Evolutionary conservation across 2,888 invertebrate genomes (phyloP).

Genomic region (Watsonalla binaria): DNA sequence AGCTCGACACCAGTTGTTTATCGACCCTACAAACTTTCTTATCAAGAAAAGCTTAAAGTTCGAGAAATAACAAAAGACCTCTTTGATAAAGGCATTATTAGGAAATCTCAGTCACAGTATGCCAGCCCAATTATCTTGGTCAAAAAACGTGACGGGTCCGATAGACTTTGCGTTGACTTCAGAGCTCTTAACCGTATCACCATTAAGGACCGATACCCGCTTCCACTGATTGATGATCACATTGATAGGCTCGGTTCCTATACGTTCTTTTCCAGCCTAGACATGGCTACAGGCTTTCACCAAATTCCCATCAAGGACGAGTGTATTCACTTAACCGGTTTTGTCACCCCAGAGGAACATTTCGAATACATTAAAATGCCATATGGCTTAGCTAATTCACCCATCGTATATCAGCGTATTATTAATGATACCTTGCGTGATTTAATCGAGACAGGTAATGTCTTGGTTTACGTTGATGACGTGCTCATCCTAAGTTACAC

Average conservation of each 20-base stretch:
- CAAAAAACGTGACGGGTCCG: constrained; percentile 17
- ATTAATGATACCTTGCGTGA: constrained; percentile 10
- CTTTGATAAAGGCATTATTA: constrained; percentile 12
- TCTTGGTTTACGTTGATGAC: constrained; percentile 12
- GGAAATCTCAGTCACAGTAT: constrained; percentile 13
- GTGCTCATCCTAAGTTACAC: constrained; percentile 7
- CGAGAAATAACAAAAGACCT: neutral
- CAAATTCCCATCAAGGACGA: constrained; percentile 19
- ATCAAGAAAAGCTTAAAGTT: constrained; percentile 17
- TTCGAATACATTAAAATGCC: constrained; percentile 31
- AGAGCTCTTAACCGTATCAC: constrained; percentile 21
- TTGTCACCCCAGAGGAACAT: constrained; percentile 27
- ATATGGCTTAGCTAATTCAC: constrained; percentile 23
- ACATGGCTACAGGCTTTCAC: constrained; percentile 4
- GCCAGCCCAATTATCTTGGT: constrained; percentile 14
- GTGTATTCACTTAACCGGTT: constrained; percentile 29
- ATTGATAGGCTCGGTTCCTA: constrained; percentile 19
- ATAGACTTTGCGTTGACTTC: constrained; percentile 27
- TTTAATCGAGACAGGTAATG: neutral
- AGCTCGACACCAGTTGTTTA: neutral
- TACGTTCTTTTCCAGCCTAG: constrained; percentile 10
- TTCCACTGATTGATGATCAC: constrained; percentile 23
- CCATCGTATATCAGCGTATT: constrained; percentile 17
- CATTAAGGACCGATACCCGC: constrained; percentile 15
- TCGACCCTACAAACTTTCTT: neutral